These are phyloP conservation scores for Geococcyx californianus DNA, from an alignment of 2,113 vertebrate genomes.

Conservation along the genomic window DNA sequence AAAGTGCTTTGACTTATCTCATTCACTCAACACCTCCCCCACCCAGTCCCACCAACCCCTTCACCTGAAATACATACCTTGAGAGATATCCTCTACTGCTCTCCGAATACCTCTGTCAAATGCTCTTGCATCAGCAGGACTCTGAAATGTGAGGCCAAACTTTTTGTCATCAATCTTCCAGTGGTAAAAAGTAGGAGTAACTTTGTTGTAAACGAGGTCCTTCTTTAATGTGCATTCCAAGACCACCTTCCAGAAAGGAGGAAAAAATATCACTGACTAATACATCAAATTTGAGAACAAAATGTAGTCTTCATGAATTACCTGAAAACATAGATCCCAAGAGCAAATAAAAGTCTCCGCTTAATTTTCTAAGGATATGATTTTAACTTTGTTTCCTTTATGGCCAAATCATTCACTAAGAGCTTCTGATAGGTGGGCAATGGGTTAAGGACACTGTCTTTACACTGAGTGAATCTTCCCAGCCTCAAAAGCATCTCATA, in stretches of 20 bases:
- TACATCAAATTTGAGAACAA: not conserved
- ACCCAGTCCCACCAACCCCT: not conserved
- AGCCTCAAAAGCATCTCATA: not conserved
- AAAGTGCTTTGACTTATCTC: not conserved
- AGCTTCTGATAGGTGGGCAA: not conserved
- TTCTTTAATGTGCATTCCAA: conserved; percentile 97
- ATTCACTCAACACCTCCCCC: not conserved
- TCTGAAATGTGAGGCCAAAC: conserved; percentile 99
- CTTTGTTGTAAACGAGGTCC: conserved; percentile 97
- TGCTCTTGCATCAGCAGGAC: conserved; percentile 96
- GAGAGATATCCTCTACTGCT: conserved; percentile 94
- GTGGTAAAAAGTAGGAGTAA: conserved; percentile 99
- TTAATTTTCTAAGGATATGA: not conserved
- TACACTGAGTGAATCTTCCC: not conserved
- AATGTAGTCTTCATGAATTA: not conserved
- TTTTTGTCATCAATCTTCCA: conserved; percentile 99
- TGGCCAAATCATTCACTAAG: not conserved
- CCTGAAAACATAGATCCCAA: not conserved
- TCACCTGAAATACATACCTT: conserved; percentile 79
- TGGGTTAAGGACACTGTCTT: not conserved
- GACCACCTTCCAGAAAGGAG: conserved; percentile 84
- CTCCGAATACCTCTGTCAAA: conserved; percentile 96
- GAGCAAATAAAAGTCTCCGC: not conserved
- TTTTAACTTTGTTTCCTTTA: not conserved
- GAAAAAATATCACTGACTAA: not conserved